phyloP scores from a whole-genome alignment of 2,797 vertebrate species.

The Onychomys arenicola region DNA sequence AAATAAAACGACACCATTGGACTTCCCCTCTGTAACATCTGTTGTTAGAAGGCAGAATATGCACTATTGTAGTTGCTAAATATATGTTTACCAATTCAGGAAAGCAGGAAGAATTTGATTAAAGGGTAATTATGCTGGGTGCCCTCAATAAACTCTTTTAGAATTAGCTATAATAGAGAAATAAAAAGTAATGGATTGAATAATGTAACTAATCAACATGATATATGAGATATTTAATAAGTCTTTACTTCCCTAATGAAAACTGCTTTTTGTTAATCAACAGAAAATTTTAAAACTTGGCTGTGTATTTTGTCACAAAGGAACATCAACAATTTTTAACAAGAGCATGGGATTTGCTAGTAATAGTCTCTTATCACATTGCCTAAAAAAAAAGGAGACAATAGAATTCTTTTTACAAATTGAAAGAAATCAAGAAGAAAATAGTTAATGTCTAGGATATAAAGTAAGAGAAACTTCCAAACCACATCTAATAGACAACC shows the following conservation, averaged over 20 bases:
- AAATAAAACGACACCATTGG: background rate
- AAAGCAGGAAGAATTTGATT: background rate
- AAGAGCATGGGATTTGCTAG: background rate
- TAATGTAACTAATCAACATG: conserved; percentile 17
- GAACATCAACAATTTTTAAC: background rate
- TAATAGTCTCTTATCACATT: background rate
- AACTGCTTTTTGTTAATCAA: conserved; percentile 21
- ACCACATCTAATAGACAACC: background rate
- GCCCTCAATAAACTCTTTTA: conserved; percentile 18
- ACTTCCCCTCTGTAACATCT: background rate
- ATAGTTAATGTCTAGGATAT: background rate
- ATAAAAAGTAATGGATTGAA: conserved; percentile 19
- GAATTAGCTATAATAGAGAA: conserved; percentile 33
- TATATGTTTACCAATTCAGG: conserved; percentile 5
- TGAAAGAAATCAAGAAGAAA: background rate
- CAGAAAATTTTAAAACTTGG: background rate
- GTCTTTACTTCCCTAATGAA: conserved; percentile 22
- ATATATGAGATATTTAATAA: background rate
- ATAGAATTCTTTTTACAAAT: background rate
- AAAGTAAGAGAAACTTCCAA: background rate
- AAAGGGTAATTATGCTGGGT: background rate
- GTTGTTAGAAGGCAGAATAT: background rate
- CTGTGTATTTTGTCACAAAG: background rate
- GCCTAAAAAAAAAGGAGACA: background rate
- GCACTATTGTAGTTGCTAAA: background rate